These are phyloP conservation scores for Rhincodon typus DNA, from an alignment of 2,797 vertebrate genomes.

Conservation along the genomic window DNA sequence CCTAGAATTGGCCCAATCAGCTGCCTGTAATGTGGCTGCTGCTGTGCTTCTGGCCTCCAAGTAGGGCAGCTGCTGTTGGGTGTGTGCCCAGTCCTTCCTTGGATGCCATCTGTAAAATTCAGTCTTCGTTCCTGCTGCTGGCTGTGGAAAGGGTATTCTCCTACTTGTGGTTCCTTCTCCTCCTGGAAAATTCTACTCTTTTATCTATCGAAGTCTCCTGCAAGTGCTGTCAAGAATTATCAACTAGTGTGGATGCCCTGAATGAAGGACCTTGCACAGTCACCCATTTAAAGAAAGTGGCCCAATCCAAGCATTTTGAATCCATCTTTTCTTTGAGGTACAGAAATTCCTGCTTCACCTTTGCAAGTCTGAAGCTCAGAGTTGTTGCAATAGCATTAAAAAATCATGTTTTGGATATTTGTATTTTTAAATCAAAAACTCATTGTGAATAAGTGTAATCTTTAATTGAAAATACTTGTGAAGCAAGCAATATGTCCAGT, in stretches of 20 bases:
- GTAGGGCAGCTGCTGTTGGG: too few species aligned
- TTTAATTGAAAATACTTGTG: background rate
- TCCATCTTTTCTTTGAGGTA: background rate
- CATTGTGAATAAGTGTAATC: background rate
- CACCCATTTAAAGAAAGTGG: background rate
- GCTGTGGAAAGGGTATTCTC: too few species aligned
- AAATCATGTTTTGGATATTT: background rate
- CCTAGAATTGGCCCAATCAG: too few species aligned
- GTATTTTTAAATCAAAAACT: background rate
- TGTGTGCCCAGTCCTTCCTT: background rate
- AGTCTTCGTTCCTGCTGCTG: too few species aligned
- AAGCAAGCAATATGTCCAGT: background rate
- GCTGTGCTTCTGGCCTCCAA: too few species aligned
- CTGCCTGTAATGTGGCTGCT: too few species aligned
- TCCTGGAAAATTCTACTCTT: too few species aligned
- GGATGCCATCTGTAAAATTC: too few species aligned
- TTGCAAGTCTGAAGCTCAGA: background rate
- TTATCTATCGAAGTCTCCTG: too few species aligned
- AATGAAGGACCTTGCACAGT: background rate
- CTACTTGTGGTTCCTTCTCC: too few species aligned
- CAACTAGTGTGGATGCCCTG: background rate
- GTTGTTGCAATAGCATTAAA: background rate
- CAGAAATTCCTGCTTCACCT: too few species aligned
- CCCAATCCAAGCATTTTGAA: background rate
- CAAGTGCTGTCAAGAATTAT: too few species aligned